Conservation (phyloP, 2,888 invertebrate genomes). For the Drosophila maculinotata region DNA sequence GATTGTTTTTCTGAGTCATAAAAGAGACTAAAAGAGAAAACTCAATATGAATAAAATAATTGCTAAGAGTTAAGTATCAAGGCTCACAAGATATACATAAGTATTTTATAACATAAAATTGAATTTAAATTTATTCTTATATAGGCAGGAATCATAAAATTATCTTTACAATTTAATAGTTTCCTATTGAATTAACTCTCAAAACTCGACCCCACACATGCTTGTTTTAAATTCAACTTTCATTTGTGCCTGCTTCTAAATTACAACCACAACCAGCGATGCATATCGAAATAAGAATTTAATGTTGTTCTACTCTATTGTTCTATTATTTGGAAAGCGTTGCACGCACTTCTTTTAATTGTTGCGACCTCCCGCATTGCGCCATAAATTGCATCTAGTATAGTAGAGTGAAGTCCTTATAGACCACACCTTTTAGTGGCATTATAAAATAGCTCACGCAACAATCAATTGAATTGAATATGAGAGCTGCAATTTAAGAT, state of each 20-base stretch:
- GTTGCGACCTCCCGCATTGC: constrained; percentile 72
- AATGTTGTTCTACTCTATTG: constrained; percentile 4
- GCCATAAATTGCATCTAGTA: constrained; percentile 53
- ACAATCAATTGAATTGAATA: constrained; percentile 60
- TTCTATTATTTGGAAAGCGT: constrained; percentile 41
- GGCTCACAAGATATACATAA: too few relatives aligned
- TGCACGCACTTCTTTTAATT: constrained; percentile 59
- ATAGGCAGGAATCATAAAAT: too few relatives aligned
- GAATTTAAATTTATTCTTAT: too few relatives aligned
- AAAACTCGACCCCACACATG: constrained; percentile 1
- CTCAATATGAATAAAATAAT: too few relatives aligned
- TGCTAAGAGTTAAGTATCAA: too few relatives aligned
- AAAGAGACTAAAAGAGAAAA: too few relatives aligned
- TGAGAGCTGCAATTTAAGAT: constrained; percentile 70
- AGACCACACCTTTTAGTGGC: constrained; percentile 37
- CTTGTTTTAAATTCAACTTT: constrained; percentile 29
- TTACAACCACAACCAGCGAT: constrained; percentile 34
- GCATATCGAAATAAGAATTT: constrained; percentile 58
- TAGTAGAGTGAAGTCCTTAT: constrained; percentile 3
- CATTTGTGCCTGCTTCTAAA: constrained; percentile 28
- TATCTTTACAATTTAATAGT: constrained; percentile 27
- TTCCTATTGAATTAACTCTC: constrained; percentile 19
- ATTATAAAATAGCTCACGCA: constrained; percentile 68
- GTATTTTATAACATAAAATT: too few relatives aligned
- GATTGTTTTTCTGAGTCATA: too few relatives aligned